phyloP scores from a whole-genome alignment of 2,113 vertebrate species.

The Microtus pennsylvanicus region DNA sequence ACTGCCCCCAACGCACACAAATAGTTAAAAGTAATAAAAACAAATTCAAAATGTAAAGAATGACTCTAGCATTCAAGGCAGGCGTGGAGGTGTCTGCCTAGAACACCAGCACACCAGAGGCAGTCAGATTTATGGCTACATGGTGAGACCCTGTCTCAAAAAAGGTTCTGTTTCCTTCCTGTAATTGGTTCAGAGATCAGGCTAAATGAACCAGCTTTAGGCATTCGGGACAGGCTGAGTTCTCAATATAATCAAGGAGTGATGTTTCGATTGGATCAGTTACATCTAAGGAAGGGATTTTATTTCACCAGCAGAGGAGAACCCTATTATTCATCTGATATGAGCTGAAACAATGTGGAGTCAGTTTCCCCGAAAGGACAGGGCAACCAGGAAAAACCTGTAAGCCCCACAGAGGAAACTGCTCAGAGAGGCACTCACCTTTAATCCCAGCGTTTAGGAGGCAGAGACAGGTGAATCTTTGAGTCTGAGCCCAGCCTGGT shows the following conservation, averaged over 20 bases:
- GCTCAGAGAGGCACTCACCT: not conserved
- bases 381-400: not conserved
- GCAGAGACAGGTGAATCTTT: not conserved
- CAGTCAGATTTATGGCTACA: no score
- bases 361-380: not conserved
- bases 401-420: not conserved
- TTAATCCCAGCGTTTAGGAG: not conserved
- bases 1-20: not conserved
- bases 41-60: not conserved
- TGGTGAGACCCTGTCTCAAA: not conserved
- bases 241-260: not conserved
- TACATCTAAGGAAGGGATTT: not conserved
- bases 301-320: not conserved
- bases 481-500: not conserved
- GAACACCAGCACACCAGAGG: not conserved
- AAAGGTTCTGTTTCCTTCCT: not conserved
- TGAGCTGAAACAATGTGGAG: not conserved
- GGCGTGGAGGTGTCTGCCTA: not conserved
- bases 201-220: constrained; percentile 8
- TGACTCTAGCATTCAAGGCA: not conserved
- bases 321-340: not conserved
- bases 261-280: not conserved
- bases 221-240: not conserved
- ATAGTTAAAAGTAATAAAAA: not conserved
- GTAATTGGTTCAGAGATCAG: constrained; percentile 18